Evolutionary conservation across 2,113 vertebrate genomes (phyloP).

Genomic region (Apeltes quadracus): DNA sequence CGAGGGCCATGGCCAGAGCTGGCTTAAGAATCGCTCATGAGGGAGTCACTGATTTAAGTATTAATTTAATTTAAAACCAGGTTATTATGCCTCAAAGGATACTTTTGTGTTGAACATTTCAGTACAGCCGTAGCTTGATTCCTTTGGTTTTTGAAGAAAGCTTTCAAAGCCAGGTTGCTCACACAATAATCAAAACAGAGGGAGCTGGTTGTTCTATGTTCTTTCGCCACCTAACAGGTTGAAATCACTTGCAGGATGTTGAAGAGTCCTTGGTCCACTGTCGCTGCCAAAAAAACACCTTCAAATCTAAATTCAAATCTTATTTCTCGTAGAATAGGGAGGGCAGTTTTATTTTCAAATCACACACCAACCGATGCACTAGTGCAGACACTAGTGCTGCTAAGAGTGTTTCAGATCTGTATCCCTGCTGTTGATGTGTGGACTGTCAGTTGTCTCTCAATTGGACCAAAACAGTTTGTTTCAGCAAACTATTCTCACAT

Average conservation of each 20-base stretch:
- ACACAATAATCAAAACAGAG: neutral
- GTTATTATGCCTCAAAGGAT: neutral
- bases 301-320: no score
- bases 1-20: neutral
- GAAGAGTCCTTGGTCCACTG: constrained; percentile 5
- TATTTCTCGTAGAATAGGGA: neutral
- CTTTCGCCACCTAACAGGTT: neutral
- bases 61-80: no score
- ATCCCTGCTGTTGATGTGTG: neutral
- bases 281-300: neutral
- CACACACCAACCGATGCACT: neutral
- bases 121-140: no score
- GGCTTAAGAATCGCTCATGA: neutral
- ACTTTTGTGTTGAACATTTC: no score
- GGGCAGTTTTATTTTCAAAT: neutral
- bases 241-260: neutral
- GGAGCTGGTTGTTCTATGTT: neutral
- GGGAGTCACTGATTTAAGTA: neutral
- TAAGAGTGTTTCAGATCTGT: neutral
- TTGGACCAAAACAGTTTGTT: neutral
- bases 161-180: neutral
- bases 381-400: neutral
- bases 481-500: neutral
- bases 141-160: no score
- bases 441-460: neutral